Percentiles rank a stretch among this genome's conserved stretches.
Conservation (phyloP, 2,888 invertebrate genomes). For the Morpho deidamia region DNA sequence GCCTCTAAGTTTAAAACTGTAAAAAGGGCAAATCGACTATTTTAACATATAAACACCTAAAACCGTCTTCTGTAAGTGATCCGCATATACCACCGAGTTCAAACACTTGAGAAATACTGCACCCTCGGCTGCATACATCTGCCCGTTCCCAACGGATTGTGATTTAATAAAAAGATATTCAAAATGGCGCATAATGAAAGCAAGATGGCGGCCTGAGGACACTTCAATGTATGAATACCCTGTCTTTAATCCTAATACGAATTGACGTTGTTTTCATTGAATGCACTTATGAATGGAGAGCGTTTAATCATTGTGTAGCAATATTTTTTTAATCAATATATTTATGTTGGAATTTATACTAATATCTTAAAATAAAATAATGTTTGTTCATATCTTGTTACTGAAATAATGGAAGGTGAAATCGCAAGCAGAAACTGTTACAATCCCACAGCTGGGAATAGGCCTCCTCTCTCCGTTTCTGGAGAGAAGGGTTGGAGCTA, state of each 20-base stretch:
- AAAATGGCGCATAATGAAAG: conserved; percentile 54
- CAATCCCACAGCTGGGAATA: too few relatives aligned
- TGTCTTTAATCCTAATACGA: conserved; percentile 15
- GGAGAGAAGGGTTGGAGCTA: too few relatives aligned
- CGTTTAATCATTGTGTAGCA: not conserved
- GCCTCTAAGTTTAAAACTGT: too few relatives aligned
- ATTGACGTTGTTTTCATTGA: conserved; percentile 8
- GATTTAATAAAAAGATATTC: conserved; percentile 45
- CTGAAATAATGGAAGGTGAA: too few relatives aligned
- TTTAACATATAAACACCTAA: not conserved
- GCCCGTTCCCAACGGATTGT: conserved; percentile 52
- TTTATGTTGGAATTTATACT: too few relatives aligned
- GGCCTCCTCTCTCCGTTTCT: too few relatives aligned
- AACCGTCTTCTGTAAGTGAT: not conserved
- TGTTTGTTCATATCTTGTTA: too few relatives aligned
- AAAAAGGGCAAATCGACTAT: too few relatives aligned
- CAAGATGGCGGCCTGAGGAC: conserved; percentile 54
- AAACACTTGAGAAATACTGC: conserved; percentile 32
- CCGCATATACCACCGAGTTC: conserved; percentile 19
- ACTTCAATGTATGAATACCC: conserved; percentile 19
- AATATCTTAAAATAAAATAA: too few relatives aligned
- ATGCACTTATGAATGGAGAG: not conserved
- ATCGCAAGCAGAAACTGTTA: too few relatives aligned
- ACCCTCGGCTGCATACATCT: conserved; percentile 54
- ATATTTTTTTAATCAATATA: not conserved